Evolutionary conservation across 1,140 invertebrate genomes (phyloP), one percentile per base, ranked within the genome.

Genomic region (Drusus annulatus): DNA sequence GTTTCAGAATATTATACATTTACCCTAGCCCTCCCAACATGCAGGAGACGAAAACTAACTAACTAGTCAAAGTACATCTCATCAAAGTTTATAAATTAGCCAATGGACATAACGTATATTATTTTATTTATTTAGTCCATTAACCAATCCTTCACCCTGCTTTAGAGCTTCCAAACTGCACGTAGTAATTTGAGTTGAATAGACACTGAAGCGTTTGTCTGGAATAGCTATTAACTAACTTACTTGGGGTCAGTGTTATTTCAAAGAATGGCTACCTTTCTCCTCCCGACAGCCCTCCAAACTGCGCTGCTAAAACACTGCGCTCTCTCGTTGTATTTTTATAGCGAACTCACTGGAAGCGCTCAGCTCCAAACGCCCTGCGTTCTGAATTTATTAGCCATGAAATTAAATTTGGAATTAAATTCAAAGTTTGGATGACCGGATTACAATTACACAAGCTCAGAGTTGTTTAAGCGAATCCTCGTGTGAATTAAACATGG

Each of bases 381-480:
- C 54, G 50, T 31, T 69, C 62, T n/a, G 23, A 78, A 54, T 78
- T 78, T 69, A 78, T 69, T 68, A 31, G 36, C 76, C 62, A 54
- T 78, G 62, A 78, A 68, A 68, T 63, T 76, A 50, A 75, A 58
- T 75, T 31, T 19, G n/a, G 56, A 74, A 25, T 77, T 77, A 25
- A 50, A 50, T n/a, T 65, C 62, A 65, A 65, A 36, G 68, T 51
- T 71, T 76, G 54, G 16, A 45, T 63, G 58, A 45, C 36, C 36
- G 36, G 36, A 45, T 45, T 45, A 45, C 36, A 76, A 62, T 76
- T 76, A 76, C 58, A 62, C n/a, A 45, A 16, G 52, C 73, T 36
- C 2, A 7, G 28, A 76, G 19, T 62, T 51, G 50, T 76, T 76
- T 45, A 36, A 62, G 74, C 16, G 54, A 31, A 15, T 62, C 2